A percentile compares a stretch with the other conserved stretches of the same genome.
These are phyloP conservation scores for Tetanocera ferruginea DNA, from an alignment of 2,888 invertebrate genomes.

Conservation along the genomic window DNA sequence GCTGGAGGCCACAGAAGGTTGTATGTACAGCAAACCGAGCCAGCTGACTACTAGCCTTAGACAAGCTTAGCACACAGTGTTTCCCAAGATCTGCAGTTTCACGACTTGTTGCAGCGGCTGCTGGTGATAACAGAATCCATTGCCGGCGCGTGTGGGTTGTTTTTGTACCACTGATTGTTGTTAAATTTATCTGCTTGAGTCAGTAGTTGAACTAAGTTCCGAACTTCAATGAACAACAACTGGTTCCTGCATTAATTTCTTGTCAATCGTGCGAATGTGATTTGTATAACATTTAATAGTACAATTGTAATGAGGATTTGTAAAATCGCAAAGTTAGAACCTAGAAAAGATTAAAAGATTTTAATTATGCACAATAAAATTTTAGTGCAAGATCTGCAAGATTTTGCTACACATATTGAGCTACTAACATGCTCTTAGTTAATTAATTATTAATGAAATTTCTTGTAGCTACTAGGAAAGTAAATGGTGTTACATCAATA, in stretches of 20 bases:
- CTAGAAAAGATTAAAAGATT: too few species aligned
- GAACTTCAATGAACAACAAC: neutral
- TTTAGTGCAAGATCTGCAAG: too few species aligned
- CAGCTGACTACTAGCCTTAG: neutral
- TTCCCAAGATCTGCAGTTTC: neutral
- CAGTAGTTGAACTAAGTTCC: neutral
- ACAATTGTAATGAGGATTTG: neutral
- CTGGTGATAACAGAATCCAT: constrained; percentile 22
- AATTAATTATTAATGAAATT: too few species aligned
- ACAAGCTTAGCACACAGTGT: neutral
- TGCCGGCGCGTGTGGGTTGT: constrained; percentile 36
- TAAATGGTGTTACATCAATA: neutral
- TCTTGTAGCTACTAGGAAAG: too few species aligned
- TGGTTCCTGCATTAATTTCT: neutral
- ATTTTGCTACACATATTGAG: too few species aligned
- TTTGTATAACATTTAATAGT: constrained; percentile 3
- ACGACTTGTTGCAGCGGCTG: neutral
- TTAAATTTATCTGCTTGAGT: neutral
- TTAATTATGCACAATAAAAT: too few species aligned
- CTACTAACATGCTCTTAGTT: too few species aligned
- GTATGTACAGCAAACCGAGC: neutral
- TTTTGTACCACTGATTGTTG: neutral
- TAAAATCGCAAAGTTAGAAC: too few species aligned
- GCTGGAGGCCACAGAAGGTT: constrained; percentile 9
- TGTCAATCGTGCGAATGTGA: constrained; percentile 24